Percentiles rank a stretch among this genome's conserved stretches.
phyloP scores from a whole-genome alignment of 2,797 vertebrate genomes.

The Kryptopterus vitreolus region DNA sequence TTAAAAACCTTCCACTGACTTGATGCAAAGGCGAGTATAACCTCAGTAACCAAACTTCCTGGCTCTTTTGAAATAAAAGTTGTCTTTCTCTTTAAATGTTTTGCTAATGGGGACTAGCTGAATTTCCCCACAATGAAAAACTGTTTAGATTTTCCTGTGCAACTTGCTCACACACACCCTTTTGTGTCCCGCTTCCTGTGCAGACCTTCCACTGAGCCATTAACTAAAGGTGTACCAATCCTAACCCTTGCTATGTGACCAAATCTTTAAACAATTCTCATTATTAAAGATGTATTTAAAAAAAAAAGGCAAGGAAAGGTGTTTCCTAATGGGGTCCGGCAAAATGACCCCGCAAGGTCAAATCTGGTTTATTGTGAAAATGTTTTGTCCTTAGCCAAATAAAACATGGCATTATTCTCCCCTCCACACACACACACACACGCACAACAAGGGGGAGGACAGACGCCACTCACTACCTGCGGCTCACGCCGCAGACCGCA shows the following conservation, averaged over 20 bases:
- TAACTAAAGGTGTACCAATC: no score
- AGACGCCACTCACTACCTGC: constrained; percentile 20
- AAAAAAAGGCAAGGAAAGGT: no score
- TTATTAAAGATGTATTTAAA: no score
- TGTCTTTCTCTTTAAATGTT: neutral
- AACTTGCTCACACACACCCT: no score
- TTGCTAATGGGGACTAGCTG: neutral
- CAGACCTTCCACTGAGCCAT: no score
- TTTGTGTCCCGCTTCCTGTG: no score
- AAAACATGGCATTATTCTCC: neutral
- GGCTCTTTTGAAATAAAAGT: neutral
- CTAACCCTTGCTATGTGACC: no score
- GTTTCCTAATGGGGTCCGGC: neutral
- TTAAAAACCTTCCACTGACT: neutral
- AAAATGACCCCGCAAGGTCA: neutral
- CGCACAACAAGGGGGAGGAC: neutral
- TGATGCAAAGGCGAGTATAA: no score
- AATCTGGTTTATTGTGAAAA: neutral
- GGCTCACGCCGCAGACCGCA: constrained; percentile 11
- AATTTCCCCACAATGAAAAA: no score
- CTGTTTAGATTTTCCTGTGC: no score
- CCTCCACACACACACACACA: neutral
- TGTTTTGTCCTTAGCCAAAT: neutral
- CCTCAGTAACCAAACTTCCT: neutral
- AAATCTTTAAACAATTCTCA: no score